These are phyloP conservation scores for Myotis vivesi DNA, from an alignment of 2,797 vertebrate genomes.

Conservation along the genomic window DNA sequence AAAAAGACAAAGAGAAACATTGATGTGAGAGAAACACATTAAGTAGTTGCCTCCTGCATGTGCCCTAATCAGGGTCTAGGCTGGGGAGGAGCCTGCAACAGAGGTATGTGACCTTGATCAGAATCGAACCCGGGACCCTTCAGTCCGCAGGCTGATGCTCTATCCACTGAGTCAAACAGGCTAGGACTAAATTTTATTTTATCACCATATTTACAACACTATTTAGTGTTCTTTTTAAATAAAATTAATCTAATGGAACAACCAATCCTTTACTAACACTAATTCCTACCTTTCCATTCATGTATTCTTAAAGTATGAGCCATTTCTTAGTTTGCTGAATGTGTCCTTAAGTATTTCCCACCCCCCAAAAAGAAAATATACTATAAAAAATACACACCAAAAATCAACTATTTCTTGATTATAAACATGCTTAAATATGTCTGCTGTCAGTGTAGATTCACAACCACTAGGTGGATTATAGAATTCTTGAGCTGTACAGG, in stretches of 20 bases:
- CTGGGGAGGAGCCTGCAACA: neutral
- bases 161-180: neutral
- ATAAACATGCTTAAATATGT: slow-evolving; percentile 28
- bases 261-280: neutral
- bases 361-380: neutral
- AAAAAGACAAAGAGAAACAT: neutral
- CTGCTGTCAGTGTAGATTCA: slow-evolving; percentile 6
- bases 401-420: slow-evolving; percentile 12
- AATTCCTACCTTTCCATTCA: neutral
- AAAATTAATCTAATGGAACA: neutral
- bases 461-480: neutral
- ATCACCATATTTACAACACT: neutral
- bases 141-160: fast-evolving
- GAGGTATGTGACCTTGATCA: neutral
- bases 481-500: neutral
- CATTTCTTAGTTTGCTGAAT: slow-evolving; percentile 13
- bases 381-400: too few relatives aligned
- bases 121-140: neutral
- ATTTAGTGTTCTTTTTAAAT: slow-evolving; percentile 1
- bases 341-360: neutral
- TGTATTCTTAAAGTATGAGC: neutral
- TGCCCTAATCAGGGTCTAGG: too few relatives aligned
- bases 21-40: neutral
- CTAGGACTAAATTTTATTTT: neutral
- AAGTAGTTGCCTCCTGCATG: neutral